Evolutionary conservation across 2,113 vertebrate species (phyloP).

Genomic region (Hypomesus transpacificus): DNA sequence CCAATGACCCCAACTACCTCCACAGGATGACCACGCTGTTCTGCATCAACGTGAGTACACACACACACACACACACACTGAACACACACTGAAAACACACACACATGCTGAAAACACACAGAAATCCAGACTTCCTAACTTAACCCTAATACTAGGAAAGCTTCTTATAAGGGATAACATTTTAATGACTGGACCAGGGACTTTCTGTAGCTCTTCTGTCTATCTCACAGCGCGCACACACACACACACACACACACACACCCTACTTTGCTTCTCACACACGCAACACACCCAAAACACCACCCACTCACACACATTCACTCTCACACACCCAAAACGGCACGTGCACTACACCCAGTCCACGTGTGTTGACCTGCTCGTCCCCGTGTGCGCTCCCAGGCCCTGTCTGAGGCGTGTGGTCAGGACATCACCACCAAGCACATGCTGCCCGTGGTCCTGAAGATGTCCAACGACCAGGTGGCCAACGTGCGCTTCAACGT

Average conservation of each 20-base stretch:
- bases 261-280: no score
- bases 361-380: background rate
- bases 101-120: background rate
- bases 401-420: slow-evolving; percentile 82
- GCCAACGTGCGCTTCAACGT: slow-evolving; percentile 92
- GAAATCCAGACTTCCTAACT: no score
- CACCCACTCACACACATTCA: no score
- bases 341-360: background rate
- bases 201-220: no score
- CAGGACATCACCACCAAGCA: slow-evolving; percentile 89
- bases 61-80: background rate
- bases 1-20: slow-evolving; percentile 87
- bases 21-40: slow-evolving; percentile 92
- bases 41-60: slow-evolving; percentile 84
- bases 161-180: no score
- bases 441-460: slow-evolving; percentile 86
- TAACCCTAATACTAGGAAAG: no score
- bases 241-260: no score
- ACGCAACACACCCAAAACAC: no score
- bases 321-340: background rate
- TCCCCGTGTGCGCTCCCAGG: slow-evolving; percentile 60
- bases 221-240: no score
- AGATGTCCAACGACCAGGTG: slow-evolving; percentile 89
- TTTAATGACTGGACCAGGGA: no score
- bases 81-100: no score